Evolutionary conservation across 2,797 vertebrate genomes (phyloP).

Genomic region (Hafferia zeledoni): DNA sequence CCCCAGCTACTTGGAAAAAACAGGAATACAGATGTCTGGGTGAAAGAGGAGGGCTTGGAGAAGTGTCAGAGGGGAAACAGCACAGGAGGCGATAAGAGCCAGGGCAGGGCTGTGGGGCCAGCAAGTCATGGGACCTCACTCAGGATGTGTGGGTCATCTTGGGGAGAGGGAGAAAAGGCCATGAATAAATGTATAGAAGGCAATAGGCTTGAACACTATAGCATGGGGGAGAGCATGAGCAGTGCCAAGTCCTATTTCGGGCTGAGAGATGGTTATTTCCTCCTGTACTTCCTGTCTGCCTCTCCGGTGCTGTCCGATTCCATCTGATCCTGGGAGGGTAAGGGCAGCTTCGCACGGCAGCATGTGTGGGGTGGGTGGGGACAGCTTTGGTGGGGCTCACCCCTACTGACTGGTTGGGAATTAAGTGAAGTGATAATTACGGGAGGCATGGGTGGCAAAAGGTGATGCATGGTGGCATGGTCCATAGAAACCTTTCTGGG

Average conservation of each 20-base stretch:
- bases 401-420: neutral
- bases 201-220: neutral
- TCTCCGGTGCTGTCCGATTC: accelerated
- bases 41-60: constrained; percentile 7
- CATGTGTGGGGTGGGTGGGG: neutral
- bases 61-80: neutral
- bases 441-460: neutral
- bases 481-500: accelerated
- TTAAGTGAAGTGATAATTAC: neutral
- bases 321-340: neutral
- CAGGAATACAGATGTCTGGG: constrained; percentile 34
- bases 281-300: neutral
- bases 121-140: accelerated
- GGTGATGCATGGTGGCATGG: accelerated
- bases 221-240: neutral
- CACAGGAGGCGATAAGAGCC: neutral
- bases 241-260: neutral
- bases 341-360: accelerated
- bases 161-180: neutral
- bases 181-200: neutral
- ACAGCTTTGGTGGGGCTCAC: neutral
- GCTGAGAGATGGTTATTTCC: neutral
- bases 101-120: accelerated
- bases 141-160: neutral
- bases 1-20: neutral